phyloP scores from a whole-genome alignment of 2,113 vertebrate species.

The Plestiodon gilberti region DNA sequence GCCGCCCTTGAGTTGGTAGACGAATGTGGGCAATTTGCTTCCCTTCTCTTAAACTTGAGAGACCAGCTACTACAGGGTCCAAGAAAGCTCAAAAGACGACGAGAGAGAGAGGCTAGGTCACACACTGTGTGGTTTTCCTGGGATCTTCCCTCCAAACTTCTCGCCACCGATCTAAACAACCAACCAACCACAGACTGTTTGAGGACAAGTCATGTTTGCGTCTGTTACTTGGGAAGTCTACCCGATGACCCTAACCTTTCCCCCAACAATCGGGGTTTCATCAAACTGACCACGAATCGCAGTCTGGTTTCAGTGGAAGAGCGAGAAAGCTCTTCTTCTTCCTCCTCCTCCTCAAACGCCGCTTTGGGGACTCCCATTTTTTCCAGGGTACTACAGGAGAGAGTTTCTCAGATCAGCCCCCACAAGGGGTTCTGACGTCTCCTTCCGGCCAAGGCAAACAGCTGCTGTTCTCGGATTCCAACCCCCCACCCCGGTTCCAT shows the following conservation, averaged over 20 bases:
- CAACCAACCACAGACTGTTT: no score
- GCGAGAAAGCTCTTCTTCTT: no score
- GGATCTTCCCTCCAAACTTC: background rate
- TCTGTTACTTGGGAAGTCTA: background rate
- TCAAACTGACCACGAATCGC: background rate
- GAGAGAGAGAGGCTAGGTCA: no score
- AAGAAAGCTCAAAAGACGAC: background rate
- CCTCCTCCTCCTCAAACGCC: background rate
- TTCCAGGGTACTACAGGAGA: background rate
- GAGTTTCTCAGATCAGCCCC: background rate
- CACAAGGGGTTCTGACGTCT: background rate
- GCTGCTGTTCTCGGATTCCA: background rate
- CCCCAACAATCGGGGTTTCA: background rate
- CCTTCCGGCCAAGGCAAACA: background rate
- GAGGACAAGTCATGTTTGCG: no score
- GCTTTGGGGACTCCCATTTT: background rate
- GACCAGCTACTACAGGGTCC: background rate
- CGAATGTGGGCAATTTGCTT: background rate
- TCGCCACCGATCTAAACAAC: no score
- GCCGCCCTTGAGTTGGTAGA: background rate
- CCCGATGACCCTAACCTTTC: background rate
- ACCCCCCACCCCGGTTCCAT: background rate
- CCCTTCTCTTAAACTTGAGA: background rate
- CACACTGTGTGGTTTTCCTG: background rate
- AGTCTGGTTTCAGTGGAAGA: background rate